Base-by-base conservation (phyloP, 2,113 vertebrate genomes). In the Callipepla californica region DNA sequence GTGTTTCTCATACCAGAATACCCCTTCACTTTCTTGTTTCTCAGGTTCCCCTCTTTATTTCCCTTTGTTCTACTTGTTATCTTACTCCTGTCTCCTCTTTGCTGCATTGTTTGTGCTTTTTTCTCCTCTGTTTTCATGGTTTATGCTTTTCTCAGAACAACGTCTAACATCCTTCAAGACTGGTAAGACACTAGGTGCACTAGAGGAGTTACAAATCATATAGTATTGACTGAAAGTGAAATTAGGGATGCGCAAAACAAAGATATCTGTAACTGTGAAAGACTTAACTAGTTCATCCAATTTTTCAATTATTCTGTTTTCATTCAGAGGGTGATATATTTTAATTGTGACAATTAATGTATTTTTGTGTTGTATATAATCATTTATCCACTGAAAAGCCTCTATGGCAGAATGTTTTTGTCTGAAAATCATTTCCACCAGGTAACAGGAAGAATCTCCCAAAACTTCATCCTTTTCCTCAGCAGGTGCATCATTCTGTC, bases 401-500 rank as follows among this genome's bases (percentile, higher is more conserved):
- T 80, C 2, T 6, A 36, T 65, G n/a, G 7, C 11, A 25, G 11
- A 48, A 68, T 42, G 7, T 20, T 73, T 92, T 93, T 61, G 13
- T 38, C 23, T 58, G 22, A 81, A 22, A 36, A 75, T 11, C 1
- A 5, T 72, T 93, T 92, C 65, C 84, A 72, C 7, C 10, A 65
- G 4, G 16, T 87, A 87, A 74, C 23, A 77, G 34, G 23, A 91
- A 22, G 18, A 59, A 95, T 26, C 1, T 65, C 32, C 19, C 7
- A 9, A 8, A 8, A 65, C 58, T 53, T 74, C 45, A 72, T 80
- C 69, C 57, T 57, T 84, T 23, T 13, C 55, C 72, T 80, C 80
- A 92, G 73, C 69, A 78, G 83, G 61, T 45, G 34, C n/a, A 55
- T 48, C n/a, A 0, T 65, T 90, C 80, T 95, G 86, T 93, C 83